Evolutionary conservation across 2,113 vertebrate genomes (phyloP).

Genomic region (Shinisaurus crocodilurus): DNA sequence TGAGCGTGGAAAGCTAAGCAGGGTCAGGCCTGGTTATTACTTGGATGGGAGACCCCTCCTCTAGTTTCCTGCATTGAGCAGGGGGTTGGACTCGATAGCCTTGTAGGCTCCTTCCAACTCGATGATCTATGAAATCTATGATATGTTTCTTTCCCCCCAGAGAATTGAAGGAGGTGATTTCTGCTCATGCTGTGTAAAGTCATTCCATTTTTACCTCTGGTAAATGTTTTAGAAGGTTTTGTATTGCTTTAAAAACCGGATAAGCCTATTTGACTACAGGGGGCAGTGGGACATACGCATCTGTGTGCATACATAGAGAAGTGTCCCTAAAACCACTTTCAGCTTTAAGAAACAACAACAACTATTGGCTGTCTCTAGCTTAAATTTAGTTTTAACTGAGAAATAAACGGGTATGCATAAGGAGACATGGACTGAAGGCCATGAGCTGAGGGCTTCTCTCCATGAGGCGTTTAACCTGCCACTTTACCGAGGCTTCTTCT

Average conservation of each 20-base stretch:
- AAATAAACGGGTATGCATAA: neutral
- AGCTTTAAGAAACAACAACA: neutral
- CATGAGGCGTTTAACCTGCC: too few species aligned
- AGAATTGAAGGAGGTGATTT: neutral
- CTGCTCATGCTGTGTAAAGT: neutral
- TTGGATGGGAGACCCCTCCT: too few species aligned
- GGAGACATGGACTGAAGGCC: neutral
- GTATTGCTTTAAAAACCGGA: neutral
- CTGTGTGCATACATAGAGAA: neutral
- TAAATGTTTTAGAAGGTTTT: neutral
- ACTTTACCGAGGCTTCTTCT: too few species aligned
- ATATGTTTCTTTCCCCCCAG: neutral
- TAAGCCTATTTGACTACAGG: neutral
- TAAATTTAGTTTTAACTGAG: neutral
- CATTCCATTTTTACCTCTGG: neutral
- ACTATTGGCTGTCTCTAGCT: neutral
- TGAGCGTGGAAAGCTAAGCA: too few species aligned
- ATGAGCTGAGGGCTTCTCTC: too few species aligned
- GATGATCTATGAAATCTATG: too few species aligned
- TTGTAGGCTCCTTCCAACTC: too few species aligned
- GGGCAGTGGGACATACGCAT: neutral
- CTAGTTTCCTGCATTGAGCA: too few species aligned
- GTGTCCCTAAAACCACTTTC: neutral
- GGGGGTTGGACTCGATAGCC: too few species aligned
- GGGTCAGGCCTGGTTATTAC: too few species aligned